These are phyloP conservation scores for Ceuthmochares aereus DNA, from an alignment of 2,113 vertebrate species.

Conservation along the genomic window DNA sequence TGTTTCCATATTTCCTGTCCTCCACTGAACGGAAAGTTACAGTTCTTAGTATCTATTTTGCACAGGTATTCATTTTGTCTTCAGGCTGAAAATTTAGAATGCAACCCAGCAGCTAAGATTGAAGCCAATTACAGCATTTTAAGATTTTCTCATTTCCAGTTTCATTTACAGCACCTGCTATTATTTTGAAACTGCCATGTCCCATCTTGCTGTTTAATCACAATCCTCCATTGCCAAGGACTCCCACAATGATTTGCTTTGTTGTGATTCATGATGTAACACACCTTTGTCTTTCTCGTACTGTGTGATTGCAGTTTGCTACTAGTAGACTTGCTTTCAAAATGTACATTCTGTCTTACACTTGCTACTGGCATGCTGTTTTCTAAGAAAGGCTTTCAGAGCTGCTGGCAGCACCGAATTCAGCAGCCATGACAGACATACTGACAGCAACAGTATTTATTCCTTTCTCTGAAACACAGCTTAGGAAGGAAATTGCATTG, in stretches of 20 bases:
- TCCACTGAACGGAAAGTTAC: background rate
- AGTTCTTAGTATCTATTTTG: background rate
- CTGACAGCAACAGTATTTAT: conserved; percentile 1
- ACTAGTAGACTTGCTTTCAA: background rate
- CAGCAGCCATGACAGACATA: background rate
- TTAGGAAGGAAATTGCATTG: background rate
- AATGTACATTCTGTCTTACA: background rate
- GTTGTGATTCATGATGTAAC: background rate
- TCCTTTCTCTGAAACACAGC: background rate
- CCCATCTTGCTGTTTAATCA: background rate
- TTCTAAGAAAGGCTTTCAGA: background rate
- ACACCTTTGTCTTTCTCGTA: background rate
- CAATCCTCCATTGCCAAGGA: background rate
- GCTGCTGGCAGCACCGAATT: background rate
- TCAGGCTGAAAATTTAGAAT: background rate
- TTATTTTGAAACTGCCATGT: background rate
- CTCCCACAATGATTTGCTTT: background rate
- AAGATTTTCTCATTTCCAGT: background rate
- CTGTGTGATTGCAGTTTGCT: background rate
- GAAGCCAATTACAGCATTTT: background rate
- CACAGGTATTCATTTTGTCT: background rate
- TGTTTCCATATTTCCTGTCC: background rate
- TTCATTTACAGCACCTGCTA: background rate
- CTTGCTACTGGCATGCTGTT: background rate
- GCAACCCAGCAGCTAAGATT: background rate